A percentile compares a stretch with the other conserved stretches of the same genome.
Evolutionary conservation across 2,888 invertebrate species (phyloP).

Genomic region (Lobophora halterata): DNA sequence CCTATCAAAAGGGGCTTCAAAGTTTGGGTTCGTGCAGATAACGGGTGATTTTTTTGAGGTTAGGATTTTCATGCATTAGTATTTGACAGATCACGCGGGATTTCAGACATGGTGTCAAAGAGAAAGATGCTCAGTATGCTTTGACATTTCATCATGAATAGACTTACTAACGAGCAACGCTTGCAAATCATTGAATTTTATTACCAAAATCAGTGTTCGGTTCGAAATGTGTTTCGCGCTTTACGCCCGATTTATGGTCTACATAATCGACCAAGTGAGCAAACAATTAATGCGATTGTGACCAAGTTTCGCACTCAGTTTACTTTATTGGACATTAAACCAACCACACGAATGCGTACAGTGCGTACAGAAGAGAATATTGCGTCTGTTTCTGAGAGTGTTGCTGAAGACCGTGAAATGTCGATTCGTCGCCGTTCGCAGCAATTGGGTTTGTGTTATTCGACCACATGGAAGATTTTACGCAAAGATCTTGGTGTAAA

Average conservation of each 20-base stretch:
- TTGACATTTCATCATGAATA: slow-evolving; percentile 10
- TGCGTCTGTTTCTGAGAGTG: slow-evolving; percentile 6
- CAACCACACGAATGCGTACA: slow-evolving; percentile 2
- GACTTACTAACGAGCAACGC: slow-evolving; percentile 4
- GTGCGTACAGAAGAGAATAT: slow-evolving; percentile 12
- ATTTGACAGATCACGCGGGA: slow-evolving; percentile 9
- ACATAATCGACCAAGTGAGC: slow-evolving; percentile 2
- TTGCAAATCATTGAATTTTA: slow-evolving; percentile 1
- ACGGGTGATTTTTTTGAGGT: slow-evolving; percentile 9
- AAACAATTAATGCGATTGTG: slow-evolving; percentile 2
- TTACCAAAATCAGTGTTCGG: slow-evolving; percentile 13
- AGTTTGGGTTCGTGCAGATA: slow-evolving; percentile 28
- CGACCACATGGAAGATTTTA: slow-evolving; percentile 10
- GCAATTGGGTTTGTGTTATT: slow-evolving; percentile 8
- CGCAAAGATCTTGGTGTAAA: slow-evolving; percentile 8
- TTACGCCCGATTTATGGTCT: slow-evolving; percentile 12
- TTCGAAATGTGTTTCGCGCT: slow-evolving; percentile 13
- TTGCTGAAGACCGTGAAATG: slow-evolving; percentile 6
- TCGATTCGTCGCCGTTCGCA: slow-evolving; percentile 13
- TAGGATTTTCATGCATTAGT: slow-evolving; percentile 6
- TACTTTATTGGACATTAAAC: too few relatives aligned
- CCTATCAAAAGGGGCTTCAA: slow-evolving; percentile 39
- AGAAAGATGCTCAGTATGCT: slow-evolving; percentile 1
- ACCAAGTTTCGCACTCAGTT: slow-evolving; percentile 4
- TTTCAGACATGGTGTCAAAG: slow-evolving; percentile 3